Percentiles rank a stretch among this genome's conserved stretches.
Conservation (phyloP, 1,140 invertebrate species). For the Teleopsis dalmanni region DNA sequence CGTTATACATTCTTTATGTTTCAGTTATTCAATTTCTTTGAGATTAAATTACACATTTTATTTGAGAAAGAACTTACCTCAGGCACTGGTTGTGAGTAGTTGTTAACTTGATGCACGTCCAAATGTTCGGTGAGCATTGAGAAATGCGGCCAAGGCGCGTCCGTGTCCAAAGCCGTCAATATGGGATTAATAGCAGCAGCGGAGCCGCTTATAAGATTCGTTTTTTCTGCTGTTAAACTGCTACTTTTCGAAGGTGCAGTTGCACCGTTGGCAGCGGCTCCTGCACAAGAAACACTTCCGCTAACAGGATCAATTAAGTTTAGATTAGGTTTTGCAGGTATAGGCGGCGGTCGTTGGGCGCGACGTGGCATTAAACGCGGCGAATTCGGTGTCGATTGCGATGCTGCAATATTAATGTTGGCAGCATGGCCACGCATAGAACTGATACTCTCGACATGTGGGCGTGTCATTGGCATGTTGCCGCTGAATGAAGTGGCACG, state of each 20-base stretch:
- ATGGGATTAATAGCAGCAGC: constrained; percentile 18
- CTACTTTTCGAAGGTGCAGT: neutral
- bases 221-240: neutral
- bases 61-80: constrained; percentile 26
- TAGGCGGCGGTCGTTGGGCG: constrained; percentile 49
- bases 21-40: no score
- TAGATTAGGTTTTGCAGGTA: constrained; percentile 38
- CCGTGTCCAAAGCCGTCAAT: constrained; percentile 28
- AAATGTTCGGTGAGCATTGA: constrained; percentile 37
- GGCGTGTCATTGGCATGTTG: constrained; percentile 26
- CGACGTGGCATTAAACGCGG: constrained; percentile 59
- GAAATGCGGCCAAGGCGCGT: constrained; percentile 41
- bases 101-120: constrained; percentile 41
- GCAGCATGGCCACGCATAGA: constrained; percentile 1
- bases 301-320: neutral
- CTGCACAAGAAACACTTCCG: neutral
- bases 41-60: no score
- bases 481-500: constrained; percentile 40
- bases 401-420: no score
- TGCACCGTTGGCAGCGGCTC: neutral
- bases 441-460: constrained; percentile 6
- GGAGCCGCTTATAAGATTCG: neutral
- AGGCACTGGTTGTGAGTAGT: constrained; percentile 33
- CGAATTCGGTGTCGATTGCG: constrained; percentile 59
- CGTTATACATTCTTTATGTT: no score